Percentiles rank a stretch among this genome's conserved stretches.
These are phyloP conservation scores for Hydropotes inermis DNA, from an alignment of 2,113 vertebrate genomes.

Conservation along the genomic window DNA sequence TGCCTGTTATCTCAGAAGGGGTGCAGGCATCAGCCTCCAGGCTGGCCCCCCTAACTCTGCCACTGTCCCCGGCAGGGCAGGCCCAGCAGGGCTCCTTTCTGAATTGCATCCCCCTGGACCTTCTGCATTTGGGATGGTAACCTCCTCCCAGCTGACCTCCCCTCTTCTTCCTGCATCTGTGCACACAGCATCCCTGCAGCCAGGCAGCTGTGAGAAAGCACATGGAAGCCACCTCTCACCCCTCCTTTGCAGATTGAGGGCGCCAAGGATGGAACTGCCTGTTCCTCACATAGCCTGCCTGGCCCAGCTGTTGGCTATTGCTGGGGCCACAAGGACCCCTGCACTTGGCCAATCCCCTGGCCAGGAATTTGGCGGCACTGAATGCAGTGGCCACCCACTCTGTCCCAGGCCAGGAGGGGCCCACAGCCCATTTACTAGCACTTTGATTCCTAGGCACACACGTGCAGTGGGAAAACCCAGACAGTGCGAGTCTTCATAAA, in stretches of 20 bases:
- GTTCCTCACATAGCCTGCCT: neutral
- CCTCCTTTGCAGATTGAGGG: constrained; percentile 20
- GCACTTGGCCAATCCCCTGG: neutral
- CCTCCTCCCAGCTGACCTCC: constrained; percentile 53
- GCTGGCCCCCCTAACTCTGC: neutral
- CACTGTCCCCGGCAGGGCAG: accelerated
- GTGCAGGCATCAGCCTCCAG: neutral
- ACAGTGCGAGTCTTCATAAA: neutral
- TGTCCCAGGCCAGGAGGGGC: neutral
- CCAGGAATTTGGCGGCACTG: neutral
- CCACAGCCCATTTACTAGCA: neutral
- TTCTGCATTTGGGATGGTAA: neutral
- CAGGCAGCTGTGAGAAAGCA: constrained; percentile 50
- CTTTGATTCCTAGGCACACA: neutral
- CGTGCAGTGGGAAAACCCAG: neutral
- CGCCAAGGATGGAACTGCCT: accelerated
- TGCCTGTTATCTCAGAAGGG: neutral
- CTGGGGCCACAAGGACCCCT: neutral
- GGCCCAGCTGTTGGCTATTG: constrained; percentile 14
- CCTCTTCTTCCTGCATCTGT: constrained; percentile 48
- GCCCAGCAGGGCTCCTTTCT: constrained; percentile 7
- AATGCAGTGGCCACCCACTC: neutral
- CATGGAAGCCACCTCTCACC: neutral
- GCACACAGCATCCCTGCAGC: constrained; percentile 59
- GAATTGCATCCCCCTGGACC: neutral